Conservation (phyloP, 2,888 invertebrate species). For the Poecilus cupreus region DNA sequence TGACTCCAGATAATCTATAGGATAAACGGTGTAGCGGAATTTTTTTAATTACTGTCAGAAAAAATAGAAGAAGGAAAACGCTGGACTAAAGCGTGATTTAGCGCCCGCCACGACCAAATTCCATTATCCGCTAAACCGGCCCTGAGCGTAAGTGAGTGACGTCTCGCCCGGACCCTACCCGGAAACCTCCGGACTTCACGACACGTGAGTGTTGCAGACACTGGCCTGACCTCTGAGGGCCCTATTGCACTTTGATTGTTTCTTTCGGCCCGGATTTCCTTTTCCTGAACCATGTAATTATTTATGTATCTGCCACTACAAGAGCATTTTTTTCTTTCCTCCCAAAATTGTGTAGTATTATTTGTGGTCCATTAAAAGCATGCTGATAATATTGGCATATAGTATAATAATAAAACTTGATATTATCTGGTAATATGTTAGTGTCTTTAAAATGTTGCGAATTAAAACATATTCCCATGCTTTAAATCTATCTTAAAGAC, state of each 20-base stretch:
- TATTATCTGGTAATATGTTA: no score
- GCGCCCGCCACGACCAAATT: conserved; percentile 43
- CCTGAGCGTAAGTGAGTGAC: conserved; percentile 37
- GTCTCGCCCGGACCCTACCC: conserved; percentile 4
- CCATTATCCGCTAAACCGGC: conserved; percentile 48
- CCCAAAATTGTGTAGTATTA: no score
- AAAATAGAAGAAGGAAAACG: conserved; percentile 21
- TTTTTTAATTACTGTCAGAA: conserved; percentile 58
- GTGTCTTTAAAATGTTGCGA: no score
- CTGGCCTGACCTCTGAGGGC: neutral
- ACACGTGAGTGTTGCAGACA: conserved; percentile 22
- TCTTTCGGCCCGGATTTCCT: no score
- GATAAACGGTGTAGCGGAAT: conserved; percentile 53
- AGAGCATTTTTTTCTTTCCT: no score
- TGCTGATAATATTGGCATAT: no score
- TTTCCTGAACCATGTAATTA: no score
- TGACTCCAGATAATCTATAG: conserved; percentile 47
- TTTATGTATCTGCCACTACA: no score
- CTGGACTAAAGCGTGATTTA: conserved; percentile 48
- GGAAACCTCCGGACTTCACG: neutral
- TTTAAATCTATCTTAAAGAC: no score
- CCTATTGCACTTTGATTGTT: conserved; percentile 25
- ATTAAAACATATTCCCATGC: no score
- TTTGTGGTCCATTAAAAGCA: no score
- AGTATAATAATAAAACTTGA: no score